These are phyloP conservation scores for Hypena proboscidalis DNA, from an alignment of 2,888 invertebrate species.

Conservation along the genomic window DNA sequence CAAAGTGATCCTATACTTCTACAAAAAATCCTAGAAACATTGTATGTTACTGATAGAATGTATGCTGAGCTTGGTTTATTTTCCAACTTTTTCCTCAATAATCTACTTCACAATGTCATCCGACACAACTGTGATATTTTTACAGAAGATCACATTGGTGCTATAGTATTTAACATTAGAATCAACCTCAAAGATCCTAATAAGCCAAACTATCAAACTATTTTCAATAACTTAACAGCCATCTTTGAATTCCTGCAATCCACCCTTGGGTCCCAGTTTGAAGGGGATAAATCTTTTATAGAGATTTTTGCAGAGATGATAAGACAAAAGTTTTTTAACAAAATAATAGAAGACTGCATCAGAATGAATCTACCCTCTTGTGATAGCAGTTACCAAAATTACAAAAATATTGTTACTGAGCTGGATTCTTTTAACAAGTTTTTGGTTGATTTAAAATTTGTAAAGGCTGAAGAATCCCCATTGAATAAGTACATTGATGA, in stretches of 20 bases:
- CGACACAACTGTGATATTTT: slow-evolving; percentile 75
- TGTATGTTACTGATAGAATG: slow-evolving; percentile 68
- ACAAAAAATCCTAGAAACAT: slow-evolving; percentile 71
- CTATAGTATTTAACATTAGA: slow-evolving; percentile 75
- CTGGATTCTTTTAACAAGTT: slow-evolving; percentile 77
- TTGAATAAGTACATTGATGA: slow-evolving; percentile 74
- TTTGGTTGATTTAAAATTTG: slow-evolving; percentile 76
- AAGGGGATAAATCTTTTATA: slow-evolving; percentile 69
- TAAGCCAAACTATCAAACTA: slow-evolving; percentile 71
- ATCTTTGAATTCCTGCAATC: slow-evolving; percentile 79
- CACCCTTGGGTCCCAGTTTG: slow-evolving; percentile 72
- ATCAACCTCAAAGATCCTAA: slow-evolving; percentile 63
- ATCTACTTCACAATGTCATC: slow-evolving; percentile 72
- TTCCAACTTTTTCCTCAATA: slow-evolving; percentile 75
- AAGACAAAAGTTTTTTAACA: slow-evolving; percentile 70
- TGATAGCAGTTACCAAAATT: slow-evolving; percentile 69
- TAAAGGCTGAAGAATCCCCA: slow-evolving; percentile 67
- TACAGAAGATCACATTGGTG: slow-evolving; percentile 73
- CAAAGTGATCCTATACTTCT: slow-evolving; percentile 71
- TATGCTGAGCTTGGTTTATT: slow-evolving; percentile 74
- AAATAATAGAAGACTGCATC: slow-evolving; percentile 77
- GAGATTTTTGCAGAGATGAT: slow-evolving; percentile 72
- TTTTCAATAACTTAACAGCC: slow-evolving; percentile 76
- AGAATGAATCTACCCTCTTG: slow-evolving; percentile 73
- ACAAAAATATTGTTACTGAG: slow-evolving; percentile 73